Percentiles rank a stretch among this genome's conserved stretches.
phyloP scores from a whole-genome alignment of 2,797 vertebrate species.

The Ceryle rudis region DNA sequence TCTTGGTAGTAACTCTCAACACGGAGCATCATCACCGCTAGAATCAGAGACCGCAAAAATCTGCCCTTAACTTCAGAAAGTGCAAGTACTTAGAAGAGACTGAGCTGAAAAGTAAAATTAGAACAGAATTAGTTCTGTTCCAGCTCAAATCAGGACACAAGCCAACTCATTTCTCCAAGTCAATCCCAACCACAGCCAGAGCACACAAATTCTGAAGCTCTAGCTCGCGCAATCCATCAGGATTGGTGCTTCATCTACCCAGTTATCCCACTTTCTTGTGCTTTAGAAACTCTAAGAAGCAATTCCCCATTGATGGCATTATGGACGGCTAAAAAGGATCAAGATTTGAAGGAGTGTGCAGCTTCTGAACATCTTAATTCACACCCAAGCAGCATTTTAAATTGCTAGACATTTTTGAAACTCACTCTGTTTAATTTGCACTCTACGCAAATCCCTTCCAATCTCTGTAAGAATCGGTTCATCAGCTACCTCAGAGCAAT shows the following conservation, averaged over 20 bases:
- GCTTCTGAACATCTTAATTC: background rate
- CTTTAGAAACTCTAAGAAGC: background rate
- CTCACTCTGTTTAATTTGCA: background rate
- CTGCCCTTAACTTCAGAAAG: background rate
- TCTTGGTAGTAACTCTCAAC: background rate
- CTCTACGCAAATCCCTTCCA: background rate
- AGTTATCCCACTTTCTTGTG: background rate
- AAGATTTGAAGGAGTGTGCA: background rate
- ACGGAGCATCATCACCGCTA: background rate
- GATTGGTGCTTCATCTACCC: background rate
- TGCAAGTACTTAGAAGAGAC: background rate
- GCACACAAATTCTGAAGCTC: background rate
- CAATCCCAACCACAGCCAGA: background rate
- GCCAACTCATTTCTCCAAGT: background rate
- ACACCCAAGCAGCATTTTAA: background rate
- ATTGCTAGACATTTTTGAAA: background rate
- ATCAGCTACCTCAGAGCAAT: background rate
- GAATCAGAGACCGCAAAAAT: background rate
- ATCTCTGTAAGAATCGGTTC: background rate
- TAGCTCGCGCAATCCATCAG: background rate
- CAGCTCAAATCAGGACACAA: background rate
- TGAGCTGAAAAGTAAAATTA: background rate
- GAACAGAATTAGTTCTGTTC: background rate
- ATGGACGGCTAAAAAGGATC: background rate
- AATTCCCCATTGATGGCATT: background rate